Evolutionary conservation across 2,888 invertebrate genomes (phyloP).

Genomic region (Neria commutata): DNA sequence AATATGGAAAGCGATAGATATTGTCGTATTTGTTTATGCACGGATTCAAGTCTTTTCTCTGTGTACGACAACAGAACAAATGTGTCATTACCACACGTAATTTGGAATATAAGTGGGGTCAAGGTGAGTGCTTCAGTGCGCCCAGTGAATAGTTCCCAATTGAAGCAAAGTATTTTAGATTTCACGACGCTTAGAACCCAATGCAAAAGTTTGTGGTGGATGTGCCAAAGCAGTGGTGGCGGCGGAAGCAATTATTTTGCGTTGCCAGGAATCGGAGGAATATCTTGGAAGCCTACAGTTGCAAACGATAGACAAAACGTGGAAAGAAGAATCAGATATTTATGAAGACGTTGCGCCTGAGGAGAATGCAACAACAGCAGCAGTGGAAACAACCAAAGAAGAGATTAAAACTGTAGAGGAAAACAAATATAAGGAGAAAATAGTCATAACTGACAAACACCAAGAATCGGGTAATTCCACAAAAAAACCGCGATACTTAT

Average conservation of each 20-base stretch:
- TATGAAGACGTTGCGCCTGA: background rate
- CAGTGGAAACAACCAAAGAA: background rate
- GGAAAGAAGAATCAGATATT: background rate
- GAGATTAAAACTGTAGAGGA: background rate
- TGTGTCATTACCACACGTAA: slow-evolving; percentile 19
- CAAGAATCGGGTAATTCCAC: background rate
- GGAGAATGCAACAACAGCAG: background rate
- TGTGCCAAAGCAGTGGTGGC: slow-evolving; percentile 18
- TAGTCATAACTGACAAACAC: background rate
- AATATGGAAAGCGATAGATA: too few species aligned
- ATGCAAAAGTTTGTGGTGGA: slow-evolving; percentile 17
- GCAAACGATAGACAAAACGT: background rate
- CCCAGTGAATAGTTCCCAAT: too few species aligned
- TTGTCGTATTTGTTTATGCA: too few species aligned
- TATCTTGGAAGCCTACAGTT: background rate
- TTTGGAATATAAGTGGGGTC: slow-evolving; percentile 26
- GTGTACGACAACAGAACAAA: background rate
- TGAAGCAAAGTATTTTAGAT: background rate
- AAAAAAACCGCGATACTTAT: slow-evolving; percentile 5
- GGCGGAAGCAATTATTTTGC: slow-evolving; percentile 20
- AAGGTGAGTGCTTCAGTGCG: slow-evolving; percentile 4
- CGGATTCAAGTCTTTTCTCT: too few species aligned
- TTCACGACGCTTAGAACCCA: slow-evolving; percentile 7
- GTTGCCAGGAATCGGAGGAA: slow-evolving; percentile 23
- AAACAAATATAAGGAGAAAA: background rate